phyloP scores from a whole-genome alignment of 1,140 invertebrate genomes.

The Camponotus pennsylvanicus region DNA sequence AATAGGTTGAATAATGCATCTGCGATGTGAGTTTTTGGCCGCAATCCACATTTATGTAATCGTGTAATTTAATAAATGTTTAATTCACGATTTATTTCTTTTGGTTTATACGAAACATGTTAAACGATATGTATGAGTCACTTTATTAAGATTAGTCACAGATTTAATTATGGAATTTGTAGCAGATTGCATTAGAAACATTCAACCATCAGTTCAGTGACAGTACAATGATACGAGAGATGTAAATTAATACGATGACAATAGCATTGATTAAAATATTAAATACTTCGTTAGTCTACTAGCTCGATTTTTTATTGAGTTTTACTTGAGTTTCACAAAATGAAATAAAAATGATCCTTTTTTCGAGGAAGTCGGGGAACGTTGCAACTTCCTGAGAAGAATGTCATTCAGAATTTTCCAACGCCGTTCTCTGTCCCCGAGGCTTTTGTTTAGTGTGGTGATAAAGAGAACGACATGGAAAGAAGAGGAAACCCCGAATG shows the following conservation, averaged over 20 bases:
- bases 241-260: no score
- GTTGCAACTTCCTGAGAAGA: not conserved
- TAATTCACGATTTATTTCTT: not conserved
- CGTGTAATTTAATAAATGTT: not conserved
- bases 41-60: not conserved
- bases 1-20: not conserved
- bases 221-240: not conserved
- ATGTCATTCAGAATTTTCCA: conserved; percentile 1
- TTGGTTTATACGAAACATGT: no score
- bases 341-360: not conserved
- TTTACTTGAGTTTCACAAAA: not conserved
- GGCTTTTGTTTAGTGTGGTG: conserved; percentile 29
- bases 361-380: not conserved
- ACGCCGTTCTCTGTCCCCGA: not conserved
- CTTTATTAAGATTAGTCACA: not conserved
- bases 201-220: not conserved
- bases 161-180: not conserved
- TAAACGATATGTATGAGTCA: not conserved
- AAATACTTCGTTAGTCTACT: not conserved
- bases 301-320: not conserved
- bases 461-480: conserved; percentile 29
- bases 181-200: not conserved
- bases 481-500: not conserved
- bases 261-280: not conserved
- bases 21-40: not conserved